Conservation (phyloP, 2,113 vertebrate genomes). For the Azemiops feae region DNA sequence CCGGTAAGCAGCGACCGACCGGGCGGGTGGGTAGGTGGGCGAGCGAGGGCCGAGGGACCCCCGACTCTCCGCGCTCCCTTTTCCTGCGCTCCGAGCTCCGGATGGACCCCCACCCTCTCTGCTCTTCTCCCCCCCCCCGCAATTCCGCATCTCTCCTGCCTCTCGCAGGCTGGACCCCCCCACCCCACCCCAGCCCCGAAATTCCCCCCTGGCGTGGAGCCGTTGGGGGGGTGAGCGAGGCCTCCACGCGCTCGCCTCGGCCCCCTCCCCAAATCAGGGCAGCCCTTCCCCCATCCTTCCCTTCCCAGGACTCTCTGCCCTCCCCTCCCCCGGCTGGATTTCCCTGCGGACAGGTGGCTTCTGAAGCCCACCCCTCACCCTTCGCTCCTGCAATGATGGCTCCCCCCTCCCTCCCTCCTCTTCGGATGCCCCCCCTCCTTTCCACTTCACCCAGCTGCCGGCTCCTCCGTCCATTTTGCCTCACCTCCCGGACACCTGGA, state of each 20-base stretch:
- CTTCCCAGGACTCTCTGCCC: neutral
- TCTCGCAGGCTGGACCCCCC: neutral
- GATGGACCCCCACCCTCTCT: neutral
- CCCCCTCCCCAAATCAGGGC: no score
- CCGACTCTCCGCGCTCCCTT: neutral
- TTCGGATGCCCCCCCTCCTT: no score
- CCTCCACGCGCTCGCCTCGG: neutral
- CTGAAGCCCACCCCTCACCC: neutral
- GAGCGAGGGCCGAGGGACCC: neutral
- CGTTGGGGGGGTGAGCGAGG: neutral
- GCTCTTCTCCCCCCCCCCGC: no score
- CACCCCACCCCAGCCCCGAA: no score
- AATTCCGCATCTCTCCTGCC: neutral
- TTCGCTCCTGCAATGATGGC: neutral
- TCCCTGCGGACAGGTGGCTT: neutral
- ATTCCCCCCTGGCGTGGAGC: neutral
- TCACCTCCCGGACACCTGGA: no score
- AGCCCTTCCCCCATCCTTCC: neutral
- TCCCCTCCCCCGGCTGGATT: no score
- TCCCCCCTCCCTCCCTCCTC: neutral
- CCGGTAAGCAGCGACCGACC: neutral
- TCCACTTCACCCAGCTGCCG: neutral
- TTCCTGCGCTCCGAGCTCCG: neutral
- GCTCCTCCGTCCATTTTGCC: no score
- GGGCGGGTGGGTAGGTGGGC: no score